Base-by-base conservation (phyloP, 2,797 vertebrate genomes). In the Menidia menidia region DNA sequence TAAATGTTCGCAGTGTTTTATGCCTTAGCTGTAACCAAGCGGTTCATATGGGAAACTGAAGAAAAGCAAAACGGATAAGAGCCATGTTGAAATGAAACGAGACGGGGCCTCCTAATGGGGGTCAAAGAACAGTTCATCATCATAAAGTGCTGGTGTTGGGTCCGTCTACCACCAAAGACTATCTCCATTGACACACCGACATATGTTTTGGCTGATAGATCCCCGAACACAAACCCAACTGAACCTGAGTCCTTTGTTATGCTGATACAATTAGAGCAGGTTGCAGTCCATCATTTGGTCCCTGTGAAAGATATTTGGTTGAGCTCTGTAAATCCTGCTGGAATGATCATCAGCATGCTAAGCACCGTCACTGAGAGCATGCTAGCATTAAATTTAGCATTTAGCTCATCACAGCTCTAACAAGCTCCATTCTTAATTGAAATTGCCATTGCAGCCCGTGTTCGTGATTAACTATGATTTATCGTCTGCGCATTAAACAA, bases 361-460 rank as follows among this genome's bases (percentile, higher is more conserved):
- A 25, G 58, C n/a, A 30, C 44, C 55, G 42, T 70, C n/a, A 58
- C 8, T 50, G 19, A 32, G 2, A 54, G n/a, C 41, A 32, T 2
- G 18, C 47, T 54, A 57, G 64, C 31, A 43, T 60, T 51, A 43
- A 56, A 35, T 48, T 51, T 30, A 48, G 50, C 14, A 7, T 56
- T 48, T 61, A 55, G 43, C 41, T 47, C 6, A 57, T 16, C n/a
- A 25, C 51, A 48, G 25, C 53, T 33, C 58, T 15, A 68, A 56
- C 33, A 3, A 73, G 52, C 15, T 62, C 48, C 33, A n/a, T 41
- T 63, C 14, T 44, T 64, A 81, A 60, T 31, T 61, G 19, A 60
- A 75, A 71, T 55, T 73, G 51, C 54, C 10, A 15, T 4, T 58
- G 60, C 52, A 48, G 68, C 45, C 51, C n/a, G 45, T 64, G 33